phyloP scores from a whole-genome alignment of 1,140 invertebrate species.

The Drosophila baimaii region DNA sequence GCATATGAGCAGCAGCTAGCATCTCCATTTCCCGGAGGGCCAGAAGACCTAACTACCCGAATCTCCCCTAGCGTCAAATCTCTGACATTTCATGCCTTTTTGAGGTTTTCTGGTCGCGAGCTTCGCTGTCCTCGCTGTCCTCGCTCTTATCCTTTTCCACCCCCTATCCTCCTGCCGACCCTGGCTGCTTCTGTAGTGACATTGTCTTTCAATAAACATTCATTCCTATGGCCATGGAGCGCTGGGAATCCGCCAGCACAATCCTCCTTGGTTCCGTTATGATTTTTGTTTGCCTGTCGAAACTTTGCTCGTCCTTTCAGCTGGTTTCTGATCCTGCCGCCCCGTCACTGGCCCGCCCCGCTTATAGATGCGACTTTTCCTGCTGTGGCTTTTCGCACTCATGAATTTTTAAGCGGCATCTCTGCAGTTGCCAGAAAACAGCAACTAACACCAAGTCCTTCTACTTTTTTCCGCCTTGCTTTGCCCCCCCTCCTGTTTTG shows the following conservation, averaged over 20 bases:
- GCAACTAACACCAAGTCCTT: constrained; percentile 53
- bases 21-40: constrained; percentile 38
- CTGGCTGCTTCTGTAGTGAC: constrained; percentile 35
- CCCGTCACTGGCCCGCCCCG: neutral
- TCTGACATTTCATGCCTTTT: constrained; percentile 68
- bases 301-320: constrained; percentile 51
- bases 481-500: neutral
- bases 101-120: constrained; percentile 61
- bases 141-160: constrained; percentile 7
- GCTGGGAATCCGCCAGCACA: constrained; percentile 21
- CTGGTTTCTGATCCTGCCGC: constrained; percentile 25
- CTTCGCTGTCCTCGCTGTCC: constrained; percentile 30
- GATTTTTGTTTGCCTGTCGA: constrained; percentile 62
- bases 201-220: constrained; percentile 68
- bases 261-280: constrained; percentile 56
- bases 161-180: neutral
- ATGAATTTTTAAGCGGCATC: constrained; percentile 64
- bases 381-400: constrained; percentile 62
- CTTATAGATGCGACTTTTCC: constrained; percentile 46
- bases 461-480: neutral
- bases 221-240: constrained; percentile 30
- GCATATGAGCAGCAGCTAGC: constrained; percentile 66
- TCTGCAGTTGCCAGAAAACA: constrained; percentile 56
- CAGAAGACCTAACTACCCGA: constrained; percentile 36
- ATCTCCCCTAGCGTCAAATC: constrained; percentile 46